These are phyloP conservation scores for Drosophila neutralis DNA, from an alignment of 2,888 invertebrate species.

Conservation along the genomic window DNA sequence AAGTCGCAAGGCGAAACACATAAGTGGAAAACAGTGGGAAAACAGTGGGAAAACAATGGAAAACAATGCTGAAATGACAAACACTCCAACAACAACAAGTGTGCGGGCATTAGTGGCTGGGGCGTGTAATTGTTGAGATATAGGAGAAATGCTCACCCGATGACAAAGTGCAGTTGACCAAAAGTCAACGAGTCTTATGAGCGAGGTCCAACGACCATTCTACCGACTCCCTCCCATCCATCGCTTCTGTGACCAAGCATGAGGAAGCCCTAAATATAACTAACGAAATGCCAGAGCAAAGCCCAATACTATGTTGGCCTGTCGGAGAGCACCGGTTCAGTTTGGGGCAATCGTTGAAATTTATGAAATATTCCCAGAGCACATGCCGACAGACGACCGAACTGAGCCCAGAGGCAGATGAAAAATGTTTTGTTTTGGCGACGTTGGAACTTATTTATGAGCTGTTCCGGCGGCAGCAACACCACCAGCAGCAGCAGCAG, in stretches of 20 bases:
- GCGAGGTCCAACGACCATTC: slow-evolving; percentile 1
- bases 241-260: slow-evolving; percentile 49
- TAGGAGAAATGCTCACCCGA: slow-evolving; percentile 57
- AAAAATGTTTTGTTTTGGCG: slow-evolving; percentile 73
- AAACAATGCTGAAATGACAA: slow-evolving; percentile 33
- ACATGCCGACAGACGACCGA: slow-evolving; percentile 47
- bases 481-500: not conserved
- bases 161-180: slow-evolving; percentile 71
- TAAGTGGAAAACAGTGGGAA: slow-evolving; percentile 6
- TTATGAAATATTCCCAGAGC: slow-evolving; percentile 66
- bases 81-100: slow-evolving; percentile 40
- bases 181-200: slow-evolving; percentile 59
- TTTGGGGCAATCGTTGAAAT: slow-evolving; percentile 55
- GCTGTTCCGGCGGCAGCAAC: slow-evolving; percentile 42
- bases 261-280: slow-evolving; percentile 57
- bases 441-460: slow-evolving; percentile 67
- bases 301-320: slow-evolving; percentile 20
- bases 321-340: slow-evolving; percentile 37
- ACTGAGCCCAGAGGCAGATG: slow-evolving; percentile 46
- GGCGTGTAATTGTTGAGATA: slow-evolving; percentile 69
- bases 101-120: slow-evolving; percentile 43
- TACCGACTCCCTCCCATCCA: not conserved
- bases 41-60: slow-evolving; percentile 16
- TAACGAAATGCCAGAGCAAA: slow-evolving; percentile 32
- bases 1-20: slow-evolving; percentile 16